These are phyloP conservation scores for Caenorhabditis japonica DNA, from an alignment of 2,888 invertebrate genomes.

Conservation along the genomic window DNA sequence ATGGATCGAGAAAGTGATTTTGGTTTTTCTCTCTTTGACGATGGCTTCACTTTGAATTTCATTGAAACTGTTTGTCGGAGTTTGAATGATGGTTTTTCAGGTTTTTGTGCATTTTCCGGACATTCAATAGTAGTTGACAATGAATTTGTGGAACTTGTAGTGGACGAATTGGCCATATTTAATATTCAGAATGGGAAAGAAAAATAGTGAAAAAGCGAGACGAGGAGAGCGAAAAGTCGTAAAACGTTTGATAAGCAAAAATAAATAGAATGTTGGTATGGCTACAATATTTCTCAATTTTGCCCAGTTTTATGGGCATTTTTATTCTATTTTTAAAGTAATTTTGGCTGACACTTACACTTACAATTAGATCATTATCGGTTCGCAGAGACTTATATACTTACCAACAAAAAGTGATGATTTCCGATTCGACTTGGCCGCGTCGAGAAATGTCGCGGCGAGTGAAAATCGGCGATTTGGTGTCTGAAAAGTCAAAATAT, in stretches of 20 bases:
- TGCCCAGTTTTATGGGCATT: too few species aligned
- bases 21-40: constrained; percentile 5
- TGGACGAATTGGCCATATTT: too few species aligned
- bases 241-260: constrained; percentile 18
- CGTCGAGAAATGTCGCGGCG: constrained; percentile 45
- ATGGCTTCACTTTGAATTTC: constrained; percentile 35
- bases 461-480: constrained; percentile 43
- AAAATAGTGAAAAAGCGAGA: constrained; percentile 28
- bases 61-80: constrained; percentile 33
- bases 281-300: too few species aligned
- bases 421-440: constrained; percentile 76
- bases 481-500: constrained; percentile 16
- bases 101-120: too few species aligned
- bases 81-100: constrained; percentile 13
- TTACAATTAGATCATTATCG: too few species aligned
- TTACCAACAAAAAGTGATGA: constrained; percentile 51
- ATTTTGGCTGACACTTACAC: too few species aligned
- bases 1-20: constrained; percentile 11
- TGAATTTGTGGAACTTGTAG: too few species aligned
- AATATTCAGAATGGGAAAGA: constrained; percentile 19
- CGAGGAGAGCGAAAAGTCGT: constrained; percentile 12
- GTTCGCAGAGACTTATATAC: constrained; percentile 1
- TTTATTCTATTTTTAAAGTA: too few species aligned
- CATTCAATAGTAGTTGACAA: too few species aligned
- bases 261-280: not conserved